A percentile compares a stretch with the other conserved stretches of the same genome.
Evolutionary conservation across 2,113 vertebrate species (phyloP).

Genomic region (Paramormyrops kingsleyae): DNA sequence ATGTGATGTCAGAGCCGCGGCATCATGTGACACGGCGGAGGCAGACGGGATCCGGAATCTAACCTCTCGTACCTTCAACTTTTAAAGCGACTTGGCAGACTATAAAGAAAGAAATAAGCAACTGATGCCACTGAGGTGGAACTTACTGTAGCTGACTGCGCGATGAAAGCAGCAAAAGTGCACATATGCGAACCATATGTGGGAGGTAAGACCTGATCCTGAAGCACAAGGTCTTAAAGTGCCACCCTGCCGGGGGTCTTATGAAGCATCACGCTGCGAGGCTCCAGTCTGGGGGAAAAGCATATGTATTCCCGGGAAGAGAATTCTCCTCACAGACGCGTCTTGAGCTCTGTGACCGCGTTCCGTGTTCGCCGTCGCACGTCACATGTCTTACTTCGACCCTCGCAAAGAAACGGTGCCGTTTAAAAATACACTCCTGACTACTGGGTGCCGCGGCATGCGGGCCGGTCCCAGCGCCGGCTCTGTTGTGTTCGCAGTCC

Average conservation of each 20-base stretch:
- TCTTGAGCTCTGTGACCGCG: background rate
- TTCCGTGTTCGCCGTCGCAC: background rate
- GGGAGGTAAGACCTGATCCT: background rate
- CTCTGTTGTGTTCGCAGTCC: background rate
- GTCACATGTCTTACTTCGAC: background rate
- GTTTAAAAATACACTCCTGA: background rate
- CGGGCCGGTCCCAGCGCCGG: background rate
- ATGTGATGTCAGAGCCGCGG: background rate
- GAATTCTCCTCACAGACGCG: background rate
- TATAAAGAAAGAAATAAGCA: background rate
- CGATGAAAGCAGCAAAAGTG: background rate
- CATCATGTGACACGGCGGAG: background rate
- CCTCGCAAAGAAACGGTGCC: background rate
- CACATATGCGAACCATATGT: background rate
- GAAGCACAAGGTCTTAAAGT: background rate
- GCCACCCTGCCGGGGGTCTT: background rate
- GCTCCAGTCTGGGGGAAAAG: background rate
- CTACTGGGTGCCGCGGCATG: background rate
- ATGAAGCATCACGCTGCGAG: background rate
- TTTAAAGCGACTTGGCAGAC: background rate
- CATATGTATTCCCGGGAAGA: background rate
- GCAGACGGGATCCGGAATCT: background rate
- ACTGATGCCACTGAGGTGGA: background rate
- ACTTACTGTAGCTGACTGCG: background rate
- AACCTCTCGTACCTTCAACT: background rate